Conservation (phyloP, 2,888 invertebrate genomes). For the Bimastos eiseni region DNA sequence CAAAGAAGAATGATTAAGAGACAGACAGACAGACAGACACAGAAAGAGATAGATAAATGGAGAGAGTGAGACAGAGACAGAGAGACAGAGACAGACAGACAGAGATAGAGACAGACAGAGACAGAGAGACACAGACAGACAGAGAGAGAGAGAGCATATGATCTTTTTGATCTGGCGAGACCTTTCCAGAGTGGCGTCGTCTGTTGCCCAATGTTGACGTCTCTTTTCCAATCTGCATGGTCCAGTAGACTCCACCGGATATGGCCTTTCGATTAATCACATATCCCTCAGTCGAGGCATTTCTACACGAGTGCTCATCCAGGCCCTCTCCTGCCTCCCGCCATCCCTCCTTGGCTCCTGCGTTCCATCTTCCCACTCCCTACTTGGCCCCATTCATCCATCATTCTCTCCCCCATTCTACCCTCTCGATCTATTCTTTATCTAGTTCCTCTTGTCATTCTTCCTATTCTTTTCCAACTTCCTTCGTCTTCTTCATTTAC, state of each 20-base stretch:
- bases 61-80: neutral
- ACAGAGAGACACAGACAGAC: neutral
- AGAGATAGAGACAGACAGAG: neutral
- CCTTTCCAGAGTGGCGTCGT: neutral
- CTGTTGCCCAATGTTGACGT: neutral
- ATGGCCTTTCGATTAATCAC: neutral
- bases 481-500: no score
- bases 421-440: no score
- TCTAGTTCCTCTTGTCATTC: no score
- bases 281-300: slow-evolving; percentile 13
- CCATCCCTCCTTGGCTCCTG: neutral
- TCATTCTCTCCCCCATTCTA: neutral
- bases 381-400: neutral
- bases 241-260: slow-evolving; percentile 4
- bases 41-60: neutral
- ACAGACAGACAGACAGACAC: neutral
- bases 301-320: neutral
- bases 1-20: no score
- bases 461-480: no score
- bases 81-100: neutral
- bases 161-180: neutral
- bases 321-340: neutral
- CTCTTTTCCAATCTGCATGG: slow-evolving; percentile 9
- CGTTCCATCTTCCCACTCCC: neutral
- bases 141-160: neutral